Base-by-base conservation (phyloP, 2,113 vertebrate species). In the Etheostoma cragini region DNA sequence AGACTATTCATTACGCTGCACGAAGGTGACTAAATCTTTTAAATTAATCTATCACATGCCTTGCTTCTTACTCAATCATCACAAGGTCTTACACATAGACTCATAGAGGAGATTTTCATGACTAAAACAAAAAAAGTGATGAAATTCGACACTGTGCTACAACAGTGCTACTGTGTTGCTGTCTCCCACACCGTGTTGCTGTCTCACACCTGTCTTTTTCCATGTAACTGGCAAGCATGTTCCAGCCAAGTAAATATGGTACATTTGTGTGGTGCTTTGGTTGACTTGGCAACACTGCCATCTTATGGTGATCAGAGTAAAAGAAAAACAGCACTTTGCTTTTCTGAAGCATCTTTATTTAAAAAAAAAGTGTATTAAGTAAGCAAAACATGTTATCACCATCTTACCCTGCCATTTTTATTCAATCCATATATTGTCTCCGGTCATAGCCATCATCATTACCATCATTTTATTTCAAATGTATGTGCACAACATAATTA, bases 261-360 rank as follows among this genome's bases (percentile, higher is more conserved):
- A 24, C 19, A 26, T 82, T 16, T 15, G 14, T 68, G 58, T 45
- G 53, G 19, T 49, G 68, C 71, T 66, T 69, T 73, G 60, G 89
- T 92, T 81, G 83, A 90, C 84, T 93, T 93, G 94, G 74, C 90
- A 94, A 95, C 88, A 94, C 93, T 95, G 93, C 94, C 95, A 95
- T 92, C 95, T 93, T 67, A 92, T 95, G 94, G 94, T 30, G 47
- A 45, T 45, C 26, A 76, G 53, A n/a, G 75, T 24, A 67, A 67
- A 70, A 38, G 22, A 24, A 50, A 38, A 22, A 30, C 50, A 61
- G 45, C 82, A 73, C 38, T 6, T 0, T 46, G 33, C 12, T 71
- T 78, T 63, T 69, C 16, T 52, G 8, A 49, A 65, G 58, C 15
- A 30, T 60, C 66, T 89, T 90, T 78, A 83, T 77, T 81, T 26